Evolutionary conservation across 1,140 invertebrate species (phyloP), one percentile per base, ranked within the genome.

Genomic region (Caenorhabditis tropicalis): DNA sequence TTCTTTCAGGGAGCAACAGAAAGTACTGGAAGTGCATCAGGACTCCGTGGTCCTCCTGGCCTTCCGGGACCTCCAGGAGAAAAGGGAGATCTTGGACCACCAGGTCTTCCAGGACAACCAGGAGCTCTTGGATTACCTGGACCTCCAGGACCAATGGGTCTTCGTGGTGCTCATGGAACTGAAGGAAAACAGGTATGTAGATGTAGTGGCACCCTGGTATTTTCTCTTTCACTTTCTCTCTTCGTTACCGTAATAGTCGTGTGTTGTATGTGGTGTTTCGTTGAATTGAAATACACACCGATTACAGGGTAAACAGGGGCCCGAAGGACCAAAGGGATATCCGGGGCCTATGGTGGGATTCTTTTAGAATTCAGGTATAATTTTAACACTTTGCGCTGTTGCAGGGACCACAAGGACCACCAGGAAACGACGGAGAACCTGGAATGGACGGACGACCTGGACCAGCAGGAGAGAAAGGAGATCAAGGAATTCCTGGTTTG

Each of bases 401-500:
- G 60, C 86, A 85, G 58, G 90, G 90, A 82, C 84, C 87, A n/a
- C 65, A 58, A 36, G 88, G 88, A n/a, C 36, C 82, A n/a, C 85
- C 85, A 43, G 86, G 86, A 24, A 58, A 48, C 33, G 79, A 84
- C 10, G 88, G 88, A 9, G 79, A 79, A 43, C 46, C 79, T 5
- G 87, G 86, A 65, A 48, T 58, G 7, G 81, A 83, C 24, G 87
- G 87, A 82, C 79, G 46, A 36, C 33, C 56, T 15, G 83, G 86
- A 60, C 46, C 74, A 12, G 19, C 49, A 9, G 85, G 86, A 58
- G 82, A 88, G 53, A 88, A 86, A 79, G 86, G 86, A 81, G 96
- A 97, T 90, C 95, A 96, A 92, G 96, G 96, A 88, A 95, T 97
- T 86, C 96, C 96, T 19, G 97, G 97, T 83, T 92, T 98, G 85